Conservation (phyloP, 2,797 vertebrate genomes). For the Myotis findleyi region DNA sequence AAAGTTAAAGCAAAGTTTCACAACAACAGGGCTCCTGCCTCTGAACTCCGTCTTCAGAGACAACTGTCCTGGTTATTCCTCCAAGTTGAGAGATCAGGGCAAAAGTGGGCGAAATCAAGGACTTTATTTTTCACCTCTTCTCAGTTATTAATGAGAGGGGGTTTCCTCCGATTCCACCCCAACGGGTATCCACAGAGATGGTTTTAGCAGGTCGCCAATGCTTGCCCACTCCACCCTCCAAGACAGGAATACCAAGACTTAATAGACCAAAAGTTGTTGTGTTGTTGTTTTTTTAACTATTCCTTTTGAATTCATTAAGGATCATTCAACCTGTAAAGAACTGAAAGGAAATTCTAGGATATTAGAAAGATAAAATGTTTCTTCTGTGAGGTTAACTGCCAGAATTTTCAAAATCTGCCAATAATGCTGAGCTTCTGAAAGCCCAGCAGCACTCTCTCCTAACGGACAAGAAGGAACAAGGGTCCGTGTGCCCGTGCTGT, state of each 20-base stretch:
- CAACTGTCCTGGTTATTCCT: not conserved
- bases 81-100: not conserved
- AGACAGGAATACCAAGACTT: not conserved
- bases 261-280: slow-evolving; percentile 26
- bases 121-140: not conserved
- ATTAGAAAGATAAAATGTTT: slow-evolving; percentile 72
- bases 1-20: slow-evolving; percentile 57
- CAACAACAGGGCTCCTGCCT: not conserved
- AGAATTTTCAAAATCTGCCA: slow-evolving; percentile 73
- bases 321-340: slow-evolving; percentile 36
- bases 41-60: not conserved
- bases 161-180: not conserved
- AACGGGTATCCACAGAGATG: too few relatives aligned
- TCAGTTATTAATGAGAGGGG: not conserved
- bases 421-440: slow-evolving; percentile 62
- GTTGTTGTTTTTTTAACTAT: not conserved
- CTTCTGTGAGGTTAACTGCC: slow-evolving; percentile 68
- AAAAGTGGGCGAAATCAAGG: fast-evolving
- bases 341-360: not conserved
- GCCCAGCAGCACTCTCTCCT: slow-evolving; percentile 75
- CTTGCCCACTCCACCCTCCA: slow-evolving; percentile 18
- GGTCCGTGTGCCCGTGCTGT: slow-evolving; percentile 75
- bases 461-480: slow-evolving; percentile 74
- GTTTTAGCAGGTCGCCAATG: not conserved
- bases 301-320: slow-evolving; percentile 54